Conservation (phyloP, 2,113 vertebrate species). For the Vulpes ferrilata region DNA sequence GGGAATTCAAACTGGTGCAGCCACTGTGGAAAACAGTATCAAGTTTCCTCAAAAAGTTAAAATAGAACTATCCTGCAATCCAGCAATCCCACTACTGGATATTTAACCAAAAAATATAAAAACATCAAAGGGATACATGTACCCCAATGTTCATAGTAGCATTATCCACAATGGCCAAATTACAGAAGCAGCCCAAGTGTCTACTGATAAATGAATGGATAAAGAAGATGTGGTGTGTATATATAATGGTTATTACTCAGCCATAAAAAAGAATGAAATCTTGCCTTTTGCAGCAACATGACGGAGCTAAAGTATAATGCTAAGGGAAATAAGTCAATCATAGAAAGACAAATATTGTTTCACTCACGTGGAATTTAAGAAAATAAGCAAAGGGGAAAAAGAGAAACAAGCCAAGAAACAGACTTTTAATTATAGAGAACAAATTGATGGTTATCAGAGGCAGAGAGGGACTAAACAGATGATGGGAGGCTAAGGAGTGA, state of each 20-base stretch:
- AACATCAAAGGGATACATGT: not conserved
- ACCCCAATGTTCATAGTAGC: not conserved
- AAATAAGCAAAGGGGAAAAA: not conserved
- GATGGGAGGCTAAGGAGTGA: not conserved
- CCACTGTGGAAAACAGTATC: not conserved
- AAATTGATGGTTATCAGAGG: not conserved
- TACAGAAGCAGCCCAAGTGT: not conserved
- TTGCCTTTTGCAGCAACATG: not conserved
- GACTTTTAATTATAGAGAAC: not conserved
- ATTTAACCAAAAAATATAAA: not conserved
- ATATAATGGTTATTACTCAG: not conserved
- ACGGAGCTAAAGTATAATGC: not conserved
- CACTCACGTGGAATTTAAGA: not conserved
- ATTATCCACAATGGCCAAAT: not conserved
- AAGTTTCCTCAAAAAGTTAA: not conserved
- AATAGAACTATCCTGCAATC: not conserved
- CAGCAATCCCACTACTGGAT: not conserved
- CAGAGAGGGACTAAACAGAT: not conserved
- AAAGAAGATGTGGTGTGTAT: not conserved
- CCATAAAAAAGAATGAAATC: not conserved
- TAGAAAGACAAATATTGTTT: not conserved
- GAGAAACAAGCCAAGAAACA: not conserved
- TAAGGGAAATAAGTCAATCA: not conserved
- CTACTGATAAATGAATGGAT: not conserved
- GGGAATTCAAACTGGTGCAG: not conserved